phyloP scores from a whole-genome alignment of 2,797 vertebrate genomes.

The Podarcis siculus region DNA sequence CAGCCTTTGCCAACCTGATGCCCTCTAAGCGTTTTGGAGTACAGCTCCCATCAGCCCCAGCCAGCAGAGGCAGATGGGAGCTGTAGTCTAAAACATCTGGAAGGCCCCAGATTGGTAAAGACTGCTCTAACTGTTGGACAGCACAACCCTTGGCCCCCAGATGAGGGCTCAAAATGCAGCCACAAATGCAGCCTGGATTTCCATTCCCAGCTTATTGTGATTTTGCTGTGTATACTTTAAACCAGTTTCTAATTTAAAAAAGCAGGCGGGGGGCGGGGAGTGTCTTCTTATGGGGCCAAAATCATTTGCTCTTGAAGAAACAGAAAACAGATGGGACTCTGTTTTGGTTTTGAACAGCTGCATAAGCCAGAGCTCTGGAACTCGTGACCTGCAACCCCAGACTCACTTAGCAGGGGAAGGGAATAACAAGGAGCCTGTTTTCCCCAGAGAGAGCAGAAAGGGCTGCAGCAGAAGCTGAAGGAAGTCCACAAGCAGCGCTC shows the following conservation, averaged over 20 bases:
- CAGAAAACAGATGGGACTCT: conserved; percentile 29
- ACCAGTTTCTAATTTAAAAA: background rate
- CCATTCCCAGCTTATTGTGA: background rate
- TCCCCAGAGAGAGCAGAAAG: background rate
- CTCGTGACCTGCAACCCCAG: background rate
- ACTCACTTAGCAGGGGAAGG: conserved; percentile 1
- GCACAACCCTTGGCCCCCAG: background rate
- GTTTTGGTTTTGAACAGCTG: conserved; percentile 26
- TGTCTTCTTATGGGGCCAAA: background rate
- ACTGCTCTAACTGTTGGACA: background rate
- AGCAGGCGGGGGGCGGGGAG: no score
- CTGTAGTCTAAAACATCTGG: no score
- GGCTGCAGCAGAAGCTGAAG: background rate
- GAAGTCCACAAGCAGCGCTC: background rate
- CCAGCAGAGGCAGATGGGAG: no score
- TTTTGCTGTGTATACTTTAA: background rate
- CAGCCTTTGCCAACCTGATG: no score
- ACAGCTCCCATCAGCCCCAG: no score
- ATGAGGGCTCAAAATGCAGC: no score
- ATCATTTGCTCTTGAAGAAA: conserved; percentile 7
- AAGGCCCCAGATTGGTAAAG: no score
- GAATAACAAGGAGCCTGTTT: background rate
- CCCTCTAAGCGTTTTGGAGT: no score
- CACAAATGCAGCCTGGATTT: background rate
- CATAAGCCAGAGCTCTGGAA: background rate